Evolutionary conservation across 2,113 vertebrate species (phyloP).

Genomic region (Porphyrio hochstetteri): DNA sequence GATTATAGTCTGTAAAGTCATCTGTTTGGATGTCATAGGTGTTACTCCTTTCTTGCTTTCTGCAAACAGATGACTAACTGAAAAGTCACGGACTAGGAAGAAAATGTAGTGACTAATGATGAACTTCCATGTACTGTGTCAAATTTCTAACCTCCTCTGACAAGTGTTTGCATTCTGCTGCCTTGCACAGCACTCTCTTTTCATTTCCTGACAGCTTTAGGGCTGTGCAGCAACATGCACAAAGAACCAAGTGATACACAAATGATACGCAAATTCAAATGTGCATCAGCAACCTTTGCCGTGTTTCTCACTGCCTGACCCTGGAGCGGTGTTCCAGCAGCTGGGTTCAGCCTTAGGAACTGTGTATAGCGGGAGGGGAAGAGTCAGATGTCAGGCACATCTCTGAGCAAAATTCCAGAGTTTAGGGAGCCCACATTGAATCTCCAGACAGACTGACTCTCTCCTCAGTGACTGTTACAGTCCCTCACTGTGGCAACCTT

Average conservation of each 20-base stretch:
- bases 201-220: neutral
- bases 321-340: neutral
- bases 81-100: neutral
- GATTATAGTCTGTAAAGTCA: neutral
- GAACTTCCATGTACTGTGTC: neutral
- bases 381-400: neutral
- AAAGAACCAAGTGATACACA: neutral
- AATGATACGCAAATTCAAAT: neutral
- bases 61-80: neutral
- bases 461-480: neutral
- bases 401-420: neutral
- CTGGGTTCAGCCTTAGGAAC: neutral
- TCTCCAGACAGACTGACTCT: neutral
- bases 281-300: neutral
- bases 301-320: neutral
- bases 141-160: neutral
- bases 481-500: neutral
- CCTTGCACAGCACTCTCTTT: neutral
- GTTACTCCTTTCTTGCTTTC: neutral
- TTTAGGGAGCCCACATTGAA: neutral
- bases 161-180: neutral
- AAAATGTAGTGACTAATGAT: neutral
- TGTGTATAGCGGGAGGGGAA: fast-evolving
- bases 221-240: fast-evolving
- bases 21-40: neutral